phyloP scores from a whole-genome alignment of 2,888 invertebrate species.

The Cephus rjabovi region DNA sequence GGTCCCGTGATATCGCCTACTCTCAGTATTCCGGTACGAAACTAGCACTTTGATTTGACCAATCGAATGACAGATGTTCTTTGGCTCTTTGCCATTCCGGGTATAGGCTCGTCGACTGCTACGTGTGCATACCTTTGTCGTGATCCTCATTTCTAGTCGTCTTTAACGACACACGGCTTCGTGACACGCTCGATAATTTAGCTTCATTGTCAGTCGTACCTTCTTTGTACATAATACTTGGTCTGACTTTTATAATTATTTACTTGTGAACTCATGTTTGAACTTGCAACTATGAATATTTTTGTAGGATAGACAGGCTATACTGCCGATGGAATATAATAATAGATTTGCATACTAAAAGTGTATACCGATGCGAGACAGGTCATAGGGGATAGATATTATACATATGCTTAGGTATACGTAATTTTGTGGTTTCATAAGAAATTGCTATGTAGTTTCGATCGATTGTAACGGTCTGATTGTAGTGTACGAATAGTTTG shows the following conservation, averaged over 20 bases:
- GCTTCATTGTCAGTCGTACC: neutral
- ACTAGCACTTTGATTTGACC: neutral
- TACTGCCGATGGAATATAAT: neutral
- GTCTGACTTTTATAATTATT: neutral
- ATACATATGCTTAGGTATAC: neutral
- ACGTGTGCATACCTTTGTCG: neutral
- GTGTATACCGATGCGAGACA: neutral
- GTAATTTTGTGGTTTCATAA: neutral
- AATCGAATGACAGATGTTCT: neutral
- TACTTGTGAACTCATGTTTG: neutral
- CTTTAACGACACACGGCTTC: neutral
- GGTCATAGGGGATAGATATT: neutral
- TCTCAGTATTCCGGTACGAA: slow-evolving; percentile 44
- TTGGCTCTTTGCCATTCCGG: neutral
- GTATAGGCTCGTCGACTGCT: neutral
- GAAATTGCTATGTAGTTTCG: neutral
- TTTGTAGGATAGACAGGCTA: neutral
- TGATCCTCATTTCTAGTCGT: neutral
- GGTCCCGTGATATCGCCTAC: slow-evolving; percentile 30
- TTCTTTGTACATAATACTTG: neutral
- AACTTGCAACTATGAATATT: neutral
- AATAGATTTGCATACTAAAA: neutral
- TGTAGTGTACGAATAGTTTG: neutral
- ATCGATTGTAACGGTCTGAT: neutral
- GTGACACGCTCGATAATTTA: neutral